These are phyloP conservation scores for Clarias gariepinus DNA, from an alignment of 2,113 vertebrate genomes.

Conservation along the genomic window DNA sequence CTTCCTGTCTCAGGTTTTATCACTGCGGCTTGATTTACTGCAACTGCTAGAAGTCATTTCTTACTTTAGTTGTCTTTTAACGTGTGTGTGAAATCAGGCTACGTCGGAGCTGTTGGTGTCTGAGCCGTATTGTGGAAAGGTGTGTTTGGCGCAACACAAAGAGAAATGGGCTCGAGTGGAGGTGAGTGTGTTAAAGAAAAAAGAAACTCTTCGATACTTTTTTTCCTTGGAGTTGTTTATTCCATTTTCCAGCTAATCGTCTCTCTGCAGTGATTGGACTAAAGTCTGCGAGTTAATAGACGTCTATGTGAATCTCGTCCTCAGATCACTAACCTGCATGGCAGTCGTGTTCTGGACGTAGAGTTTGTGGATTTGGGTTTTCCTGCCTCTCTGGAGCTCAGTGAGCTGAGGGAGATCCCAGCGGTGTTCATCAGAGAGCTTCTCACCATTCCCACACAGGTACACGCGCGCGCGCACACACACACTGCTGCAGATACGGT, in stretches of 20 bases:
- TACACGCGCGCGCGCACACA: constrained; percentile 52
- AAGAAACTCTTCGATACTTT: neutral
- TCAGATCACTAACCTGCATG: constrained; percentile 86
- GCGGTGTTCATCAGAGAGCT: constrained; percentile 77
- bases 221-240: neutral
- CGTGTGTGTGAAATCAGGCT: constrained; percentile 54
- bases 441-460: constrained; percentile 86
- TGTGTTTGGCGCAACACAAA: constrained; percentile 85
- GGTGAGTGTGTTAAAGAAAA: constrained; percentile 68
- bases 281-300: neutral
- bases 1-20: constrained; percentile 79
- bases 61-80: neutral
- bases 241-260: neutral
- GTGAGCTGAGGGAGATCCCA: constrained; percentile 88
- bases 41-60: neutral
- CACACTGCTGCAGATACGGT: neutral
- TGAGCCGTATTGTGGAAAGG: constrained; percentile 85
- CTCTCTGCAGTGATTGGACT: no score
- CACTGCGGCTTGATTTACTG: neutral
- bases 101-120: constrained; percentile 79
- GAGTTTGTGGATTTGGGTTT: constrained; percentile 84
- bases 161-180: constrained; percentile 89
- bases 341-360: constrained; percentile 84
- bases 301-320: constrained; percentile 9
- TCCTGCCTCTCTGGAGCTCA: constrained; percentile 84